phyloP scores from a whole-genome alignment of 1,140 invertebrate species.

The Zeugodacus cucurbitae region DNA sequence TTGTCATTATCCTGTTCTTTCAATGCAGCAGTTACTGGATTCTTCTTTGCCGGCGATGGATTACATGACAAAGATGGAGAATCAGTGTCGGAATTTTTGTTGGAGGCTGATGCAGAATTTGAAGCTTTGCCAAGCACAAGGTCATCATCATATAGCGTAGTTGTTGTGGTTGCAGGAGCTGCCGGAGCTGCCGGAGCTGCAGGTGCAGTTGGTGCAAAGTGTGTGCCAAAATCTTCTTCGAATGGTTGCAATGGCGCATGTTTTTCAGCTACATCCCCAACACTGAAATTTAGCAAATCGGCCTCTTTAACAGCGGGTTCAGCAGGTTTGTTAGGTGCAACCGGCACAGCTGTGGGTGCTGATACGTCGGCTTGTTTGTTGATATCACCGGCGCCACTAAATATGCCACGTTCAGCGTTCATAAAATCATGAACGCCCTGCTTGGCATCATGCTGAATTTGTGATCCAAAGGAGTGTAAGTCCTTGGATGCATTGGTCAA shows the following conservation, averaged over 20 bases:
- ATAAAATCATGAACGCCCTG: slow-evolving; percentile 59
- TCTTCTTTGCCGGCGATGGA: slow-evolving; percentile 59
- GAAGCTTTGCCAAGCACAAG: slow-evolving; percentile 39
- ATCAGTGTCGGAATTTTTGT: slow-evolving; percentile 57
- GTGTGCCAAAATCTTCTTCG: background rate
- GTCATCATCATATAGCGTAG: slow-evolving; percentile 42
- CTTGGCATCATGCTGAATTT: slow-evolving; percentile 39
- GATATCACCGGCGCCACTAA: slow-evolving; percentile 40
- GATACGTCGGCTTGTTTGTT: slow-evolving; percentile 20
- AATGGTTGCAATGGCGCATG: background rate
- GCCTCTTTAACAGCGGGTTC: background rate
- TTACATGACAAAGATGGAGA: slow-evolving; percentile 60
- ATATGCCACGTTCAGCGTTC: slow-evolving; percentile 57
- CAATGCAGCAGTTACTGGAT: slow-evolving; percentile 58
- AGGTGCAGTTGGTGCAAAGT: slow-evolving; percentile 40
- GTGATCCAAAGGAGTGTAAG: background rate
- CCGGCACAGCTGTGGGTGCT: slow-evolving; percentile 2
- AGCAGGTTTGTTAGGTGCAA: background rate
- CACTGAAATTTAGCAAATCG: slow-evolving; percentile 43
- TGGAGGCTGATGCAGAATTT: slow-evolving; percentile 46
- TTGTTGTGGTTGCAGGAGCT: slow-evolving; percentile 45
- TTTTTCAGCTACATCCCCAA: background rate
- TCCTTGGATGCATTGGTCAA: slow-evolving; percentile 48
- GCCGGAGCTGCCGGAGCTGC: slow-evolving; percentile 40
- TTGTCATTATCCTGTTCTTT: slow-evolving; percentile 64